These are phyloP conservation scores for Metacarcinus magister DNA, from an alignment of 2,888 invertebrate genomes.

Conservation along the genomic window DNA sequence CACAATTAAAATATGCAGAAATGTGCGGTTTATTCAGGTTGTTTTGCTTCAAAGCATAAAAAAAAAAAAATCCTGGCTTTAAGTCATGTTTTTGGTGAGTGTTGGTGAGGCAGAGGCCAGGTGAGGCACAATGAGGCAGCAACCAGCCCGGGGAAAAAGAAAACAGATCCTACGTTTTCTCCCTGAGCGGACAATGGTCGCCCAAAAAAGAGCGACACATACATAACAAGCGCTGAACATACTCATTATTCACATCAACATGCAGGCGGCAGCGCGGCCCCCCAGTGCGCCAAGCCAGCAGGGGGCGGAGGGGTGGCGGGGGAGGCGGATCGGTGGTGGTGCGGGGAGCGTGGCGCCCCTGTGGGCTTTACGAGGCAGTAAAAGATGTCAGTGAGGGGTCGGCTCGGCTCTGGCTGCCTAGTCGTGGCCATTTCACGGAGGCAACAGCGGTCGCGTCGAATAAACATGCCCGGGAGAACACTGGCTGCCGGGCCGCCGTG, in stretches of 20 bases:
- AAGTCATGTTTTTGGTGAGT: background rate
- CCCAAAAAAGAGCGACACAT: constrained; percentile 22
- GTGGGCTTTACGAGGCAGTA: constrained; percentile 75
- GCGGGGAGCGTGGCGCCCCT: constrained; percentile 73
- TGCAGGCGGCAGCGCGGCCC: background rate
- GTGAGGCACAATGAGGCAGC: background rate
- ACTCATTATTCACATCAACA: constrained; percentile 47
- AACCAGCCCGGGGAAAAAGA: background rate
- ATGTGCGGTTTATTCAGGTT: background rate
- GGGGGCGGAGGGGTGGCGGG: background rate
- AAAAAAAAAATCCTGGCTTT: background rate
- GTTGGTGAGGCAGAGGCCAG: background rate
- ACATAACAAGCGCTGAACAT: constrained; percentile 45
- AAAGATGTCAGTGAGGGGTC: constrained; percentile 69
- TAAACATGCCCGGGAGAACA: constrained; percentile 66
- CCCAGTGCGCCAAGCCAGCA: background rate
- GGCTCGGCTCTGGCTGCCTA: background rate
- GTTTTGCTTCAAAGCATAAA: background rate
- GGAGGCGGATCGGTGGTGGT: background rate
- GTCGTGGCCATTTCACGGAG: constrained; percentile 74
- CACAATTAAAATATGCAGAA: background rate
- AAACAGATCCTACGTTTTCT: constrained; percentile 13
- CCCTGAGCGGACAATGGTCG: background rate
- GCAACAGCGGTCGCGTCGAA: constrained; percentile 65
- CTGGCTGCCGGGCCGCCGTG: constrained; percentile 2